phyloP scores from a whole-genome alignment of 2,113 vertebrate species.

The Charadrius vociferus region DNA sequence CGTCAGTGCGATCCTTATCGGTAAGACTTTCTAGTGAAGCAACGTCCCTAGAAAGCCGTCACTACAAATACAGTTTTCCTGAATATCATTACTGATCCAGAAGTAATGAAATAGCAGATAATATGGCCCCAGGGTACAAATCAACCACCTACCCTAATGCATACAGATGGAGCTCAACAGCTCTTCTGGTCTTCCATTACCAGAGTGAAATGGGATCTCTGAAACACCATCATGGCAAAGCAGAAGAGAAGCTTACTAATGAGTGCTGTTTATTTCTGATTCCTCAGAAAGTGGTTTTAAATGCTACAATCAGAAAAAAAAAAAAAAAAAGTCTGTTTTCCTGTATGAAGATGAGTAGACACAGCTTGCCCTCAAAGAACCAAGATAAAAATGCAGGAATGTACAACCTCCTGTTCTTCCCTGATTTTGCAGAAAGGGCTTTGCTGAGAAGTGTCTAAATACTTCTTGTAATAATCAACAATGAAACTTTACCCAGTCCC shows the following conservation, averaged over 20 bases:
- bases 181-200: constrained; percentile 33
- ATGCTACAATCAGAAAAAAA: background rate
- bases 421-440: background rate
- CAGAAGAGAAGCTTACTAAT: background rate
- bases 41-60: constrained; percentile 59
- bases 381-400: background rate
- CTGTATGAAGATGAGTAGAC: background rate
- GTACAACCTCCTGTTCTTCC: background rate
- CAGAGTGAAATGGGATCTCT: constrained; percentile 18
- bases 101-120: constrained; percentile 69
- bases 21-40: constrained; percentile 12
- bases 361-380: background rate
- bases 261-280: background rate
- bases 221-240: background rate
- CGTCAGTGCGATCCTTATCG: background rate
- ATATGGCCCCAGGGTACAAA: constrained; percentile 55
- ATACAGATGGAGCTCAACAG: constrained; percentile 61
- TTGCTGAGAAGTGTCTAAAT: background rate
- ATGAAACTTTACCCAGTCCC: background rate
- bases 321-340: background rate
- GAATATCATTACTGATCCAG: constrained; percentile 55
- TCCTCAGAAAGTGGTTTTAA: background rate
- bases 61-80: constrained; percentile 40
- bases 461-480: background rate
- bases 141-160: constrained; percentile 58